Percentiles rank a stretch among this genome's conserved stretches.
Conservation (phyloP, 1,140 invertebrate genomes). For the Galleria mellonella region DNA sequence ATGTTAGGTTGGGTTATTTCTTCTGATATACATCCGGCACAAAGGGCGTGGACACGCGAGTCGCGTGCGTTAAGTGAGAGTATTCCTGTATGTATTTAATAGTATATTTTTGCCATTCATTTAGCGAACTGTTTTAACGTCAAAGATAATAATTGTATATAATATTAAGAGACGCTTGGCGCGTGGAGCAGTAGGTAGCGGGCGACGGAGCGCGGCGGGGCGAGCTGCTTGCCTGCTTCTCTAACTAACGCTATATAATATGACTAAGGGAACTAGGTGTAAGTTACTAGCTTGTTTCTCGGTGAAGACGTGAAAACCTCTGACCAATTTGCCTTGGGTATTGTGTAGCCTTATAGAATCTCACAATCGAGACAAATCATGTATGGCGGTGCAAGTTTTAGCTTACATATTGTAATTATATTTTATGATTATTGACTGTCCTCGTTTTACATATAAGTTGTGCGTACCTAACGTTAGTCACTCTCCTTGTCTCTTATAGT, state of each 20-base stretch:
- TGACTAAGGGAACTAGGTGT: constrained; percentile 52
- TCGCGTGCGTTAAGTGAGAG: constrained; percentile 19
- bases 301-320: constrained; percentile 56
- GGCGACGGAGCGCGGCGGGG: constrained; percentile 25
- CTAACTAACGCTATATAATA: constrained; percentile 41
- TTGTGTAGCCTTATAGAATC: constrained; percentile 62
- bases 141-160: constrained; percentile 51
- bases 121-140: constrained; percentile 35
- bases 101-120: constrained; percentile 56
- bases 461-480: constrained; percentile 48
- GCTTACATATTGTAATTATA: constrained; percentile 44
- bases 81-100: constrained; percentile 47
- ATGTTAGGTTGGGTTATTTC: no score
- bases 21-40: no score
- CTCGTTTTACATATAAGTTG: constrained; percentile 1
- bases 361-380: constrained; percentile 62
- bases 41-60: constrained; percentile 5
- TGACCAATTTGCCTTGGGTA: constrained; percentile 70
- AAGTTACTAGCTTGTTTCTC: constrained; percentile 61
- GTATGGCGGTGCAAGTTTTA: constrained; percentile 59
- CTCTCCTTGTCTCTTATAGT: constrained; percentile 37
- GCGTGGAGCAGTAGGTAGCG: not conserved
- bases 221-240: constrained; percentile 57
- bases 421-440: constrained; percentile 19
- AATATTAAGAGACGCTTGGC: constrained; percentile 48